Conservation (phyloP, 2,888 invertebrate genomes). For the Cataglyphis albicans region DNA sequence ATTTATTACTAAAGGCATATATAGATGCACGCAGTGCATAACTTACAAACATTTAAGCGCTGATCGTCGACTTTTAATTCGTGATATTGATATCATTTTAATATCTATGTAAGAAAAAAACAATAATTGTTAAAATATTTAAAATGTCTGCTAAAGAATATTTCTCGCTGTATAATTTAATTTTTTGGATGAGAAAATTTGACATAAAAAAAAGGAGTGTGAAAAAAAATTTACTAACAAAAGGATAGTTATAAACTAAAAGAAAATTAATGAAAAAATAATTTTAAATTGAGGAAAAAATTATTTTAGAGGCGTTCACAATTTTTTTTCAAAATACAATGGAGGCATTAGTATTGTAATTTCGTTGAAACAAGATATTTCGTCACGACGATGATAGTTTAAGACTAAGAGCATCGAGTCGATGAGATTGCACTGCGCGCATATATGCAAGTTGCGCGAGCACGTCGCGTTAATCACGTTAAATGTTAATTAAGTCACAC, state of each 20-base stretch:
- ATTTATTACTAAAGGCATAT: slow-evolving; percentile 45
- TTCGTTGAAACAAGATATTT: neutral
- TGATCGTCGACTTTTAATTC: neutral
- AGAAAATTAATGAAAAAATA: neutral
- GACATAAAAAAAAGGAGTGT: neutral
- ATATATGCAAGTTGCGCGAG: neutral
- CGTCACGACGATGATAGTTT: neutral
- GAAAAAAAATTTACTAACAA: neutral
- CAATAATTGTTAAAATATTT: neutral
- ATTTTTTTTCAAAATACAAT: neutral
- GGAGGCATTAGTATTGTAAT: neutral
- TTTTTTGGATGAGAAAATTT: neutral
- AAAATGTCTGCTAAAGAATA: neutral
- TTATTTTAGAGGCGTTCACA: neutral
- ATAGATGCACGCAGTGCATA: slow-evolving; percentile 48
- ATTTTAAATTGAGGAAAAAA: neutral
- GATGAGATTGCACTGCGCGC: slow-evolving; percentile 18
- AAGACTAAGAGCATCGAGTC: slow-evolving; percentile 11
- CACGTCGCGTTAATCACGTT: slow-evolving; percentile 18
- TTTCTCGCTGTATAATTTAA: neutral
- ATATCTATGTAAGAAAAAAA: neutral
- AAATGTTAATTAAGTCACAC: slow-evolving; percentile 78
- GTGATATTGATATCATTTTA: neutral
- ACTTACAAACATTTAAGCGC: neutral
- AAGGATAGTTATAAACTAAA: neutral